phyloP scores from a whole-genome alignment of 2,797 vertebrate genomes.

The Myotis daubentonii region DNA sequence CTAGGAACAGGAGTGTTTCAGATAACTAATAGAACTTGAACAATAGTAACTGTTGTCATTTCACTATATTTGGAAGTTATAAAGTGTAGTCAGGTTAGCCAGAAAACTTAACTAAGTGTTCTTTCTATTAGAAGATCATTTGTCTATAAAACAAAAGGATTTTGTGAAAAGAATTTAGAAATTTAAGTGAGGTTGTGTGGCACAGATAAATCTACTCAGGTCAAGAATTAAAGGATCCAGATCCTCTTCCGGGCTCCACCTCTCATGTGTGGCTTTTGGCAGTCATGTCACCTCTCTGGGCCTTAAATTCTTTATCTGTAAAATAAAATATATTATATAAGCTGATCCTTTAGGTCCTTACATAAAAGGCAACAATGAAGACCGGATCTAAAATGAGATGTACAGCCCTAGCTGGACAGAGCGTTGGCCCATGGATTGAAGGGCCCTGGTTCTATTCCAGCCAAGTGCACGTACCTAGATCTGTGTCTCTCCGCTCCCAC shows the following conservation, averaged over 20 bases:
- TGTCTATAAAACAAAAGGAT: not conserved
- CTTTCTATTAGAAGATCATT: not conserved
- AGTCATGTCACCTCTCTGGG: not conserved
- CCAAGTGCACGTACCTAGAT: no score
- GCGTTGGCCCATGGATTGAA: no score
- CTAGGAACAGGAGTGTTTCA: constrained; percentile 51
- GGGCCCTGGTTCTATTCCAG: no score
- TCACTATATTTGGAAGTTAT: not conserved
- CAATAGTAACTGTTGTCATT: not conserved
- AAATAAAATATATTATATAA: not conserved
- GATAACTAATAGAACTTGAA: not conserved
- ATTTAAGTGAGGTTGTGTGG: not conserved
- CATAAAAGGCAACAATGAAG: not conserved
- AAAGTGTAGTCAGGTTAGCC: not conserved
- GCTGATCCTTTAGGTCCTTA: not conserved
- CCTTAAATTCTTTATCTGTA: constrained; percentile 10
- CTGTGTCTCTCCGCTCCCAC: no score
- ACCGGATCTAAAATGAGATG: constrained; percentile 11
- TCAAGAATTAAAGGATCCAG: not conserved
- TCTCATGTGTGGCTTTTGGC: not conserved
- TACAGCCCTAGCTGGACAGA: no score
- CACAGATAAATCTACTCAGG: not conserved
- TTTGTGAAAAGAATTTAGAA: constrained; percentile 23
- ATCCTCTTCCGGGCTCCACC: not conserved
- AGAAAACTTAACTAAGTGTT: not conserved